These are phyloP conservation scores for Bryconaethiops microstoma DNA, from an alignment of 2,797 vertebrate species.

Conservation along the genomic window DNA sequence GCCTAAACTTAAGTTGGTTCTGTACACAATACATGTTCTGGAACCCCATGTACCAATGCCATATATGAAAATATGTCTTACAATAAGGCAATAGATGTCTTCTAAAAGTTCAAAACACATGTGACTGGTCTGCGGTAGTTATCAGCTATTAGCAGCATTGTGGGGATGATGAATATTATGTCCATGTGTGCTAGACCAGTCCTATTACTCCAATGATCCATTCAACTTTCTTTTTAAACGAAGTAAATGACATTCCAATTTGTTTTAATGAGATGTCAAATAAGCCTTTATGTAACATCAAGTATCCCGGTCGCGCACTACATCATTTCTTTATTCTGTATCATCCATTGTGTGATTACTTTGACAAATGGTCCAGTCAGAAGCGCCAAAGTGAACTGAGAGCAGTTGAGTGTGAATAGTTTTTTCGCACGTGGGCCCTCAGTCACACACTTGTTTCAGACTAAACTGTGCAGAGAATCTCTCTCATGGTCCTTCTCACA, in stretches of 20 bases:
- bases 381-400: conserved; percentile 31
- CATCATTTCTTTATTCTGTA: neutral
- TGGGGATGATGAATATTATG: neutral
- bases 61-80: neutral
- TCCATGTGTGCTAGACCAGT: neutral
- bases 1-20: too few relatives aligned
- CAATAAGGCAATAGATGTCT: conserved; percentile 11
- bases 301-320: neutral
- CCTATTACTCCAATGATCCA: neutral
- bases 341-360: neutral
- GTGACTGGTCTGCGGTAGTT: conserved; percentile 9
- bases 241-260: neutral
- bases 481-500: conserved; percentile 49
- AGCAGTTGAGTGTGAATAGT: conserved; percentile 41
- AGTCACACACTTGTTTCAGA: conserved; percentile 50
- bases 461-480: conserved; percentile 49
- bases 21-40: too few relatives aligned
- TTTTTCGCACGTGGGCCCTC: conserved; percentile 30
- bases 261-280: conserved; percentile 1
- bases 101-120: conserved; percentile 18
- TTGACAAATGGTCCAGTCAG: neutral
- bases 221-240: neutral
- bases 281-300: neutral
- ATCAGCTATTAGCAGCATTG: neutral
- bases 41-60: neutral